Conservation (phyloP, 2,797 vertebrate genomes). For the Gobionotothen gibberifrons region DNA sequence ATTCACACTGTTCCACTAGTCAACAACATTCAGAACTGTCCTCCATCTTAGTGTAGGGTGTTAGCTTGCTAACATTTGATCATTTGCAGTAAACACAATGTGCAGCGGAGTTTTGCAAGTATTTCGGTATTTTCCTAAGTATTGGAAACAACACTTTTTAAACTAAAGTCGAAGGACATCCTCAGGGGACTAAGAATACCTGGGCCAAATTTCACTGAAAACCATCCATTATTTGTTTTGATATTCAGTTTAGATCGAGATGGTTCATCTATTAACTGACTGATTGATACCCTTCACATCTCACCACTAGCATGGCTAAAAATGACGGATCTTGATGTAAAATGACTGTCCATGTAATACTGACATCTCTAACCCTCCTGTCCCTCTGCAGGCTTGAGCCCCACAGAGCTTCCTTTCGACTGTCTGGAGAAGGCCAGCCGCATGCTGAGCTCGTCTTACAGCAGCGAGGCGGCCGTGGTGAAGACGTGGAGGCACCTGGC, state of each 20-base stretch:
- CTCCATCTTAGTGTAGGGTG: background rate
- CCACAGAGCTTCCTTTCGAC: slow-evolving; percentile 96
- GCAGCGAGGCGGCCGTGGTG: slow-evolving; percentile 95
- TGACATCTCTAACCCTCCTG: background rate
- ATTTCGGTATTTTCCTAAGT: background rate
- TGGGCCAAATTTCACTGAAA: background rate
- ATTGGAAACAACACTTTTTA: background rate
- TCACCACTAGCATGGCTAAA: background rate
- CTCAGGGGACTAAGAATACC: background rate
- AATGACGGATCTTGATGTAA: background rate
- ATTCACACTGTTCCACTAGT: background rate
- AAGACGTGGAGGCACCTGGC: slow-evolving; percentile 98
- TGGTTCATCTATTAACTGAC: background rate
- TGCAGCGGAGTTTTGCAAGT: background rate
- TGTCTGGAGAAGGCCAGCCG: slow-evolving; percentile 97
- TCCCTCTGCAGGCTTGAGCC: slow-evolving; percentile 89
- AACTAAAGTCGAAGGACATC: background rate
- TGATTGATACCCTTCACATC: background rate
- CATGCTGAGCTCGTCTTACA: slow-evolving; percentile 98
- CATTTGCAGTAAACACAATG: background rate
- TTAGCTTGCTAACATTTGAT: background rate
- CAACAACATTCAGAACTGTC: background rate
- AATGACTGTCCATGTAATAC: background rate
- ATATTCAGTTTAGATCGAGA: background rate
- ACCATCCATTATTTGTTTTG: background rate